Evolutionary conservation across 2,888 invertebrate genomes (phyloP).

Genomic region (Platycheirus albimanus): DNA sequence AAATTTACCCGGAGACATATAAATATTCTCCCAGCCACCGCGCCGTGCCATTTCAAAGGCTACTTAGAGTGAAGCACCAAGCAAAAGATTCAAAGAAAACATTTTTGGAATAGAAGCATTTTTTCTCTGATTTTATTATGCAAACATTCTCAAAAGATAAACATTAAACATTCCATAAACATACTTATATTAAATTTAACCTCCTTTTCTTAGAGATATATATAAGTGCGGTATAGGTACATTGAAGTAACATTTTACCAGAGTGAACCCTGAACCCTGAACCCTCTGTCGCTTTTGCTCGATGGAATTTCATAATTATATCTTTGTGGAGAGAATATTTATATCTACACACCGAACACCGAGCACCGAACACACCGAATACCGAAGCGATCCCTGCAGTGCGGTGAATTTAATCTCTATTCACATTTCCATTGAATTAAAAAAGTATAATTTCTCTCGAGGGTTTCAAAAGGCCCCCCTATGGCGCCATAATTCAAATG

Average conservation of each 20-base stretch:
- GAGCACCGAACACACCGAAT: too few species aligned
- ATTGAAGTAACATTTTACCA: too few species aligned
- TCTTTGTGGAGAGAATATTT: slow-evolving; percentile 2
- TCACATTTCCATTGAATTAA: slow-evolving; percentile 50
- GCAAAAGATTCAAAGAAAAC: not conserved
- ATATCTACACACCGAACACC: too few species aligned
- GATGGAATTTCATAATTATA: slow-evolving; percentile 21
- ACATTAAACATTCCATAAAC: not conserved
- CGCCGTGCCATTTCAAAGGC: too few species aligned
- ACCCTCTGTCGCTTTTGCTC: not conserved
- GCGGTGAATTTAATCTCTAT: slow-evolving; percentile 55
- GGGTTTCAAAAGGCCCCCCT: slow-evolving; percentile 31
- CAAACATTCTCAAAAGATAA: not conserved
- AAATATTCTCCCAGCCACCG: too few species aligned
- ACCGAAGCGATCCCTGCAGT: slow-evolving; percentile 22
- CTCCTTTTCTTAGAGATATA: not conserved
- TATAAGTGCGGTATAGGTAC: too few species aligned
- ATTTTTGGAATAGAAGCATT: not conserved
- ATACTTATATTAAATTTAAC: not conserved
- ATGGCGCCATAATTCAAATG: slow-evolving; percentile 50
- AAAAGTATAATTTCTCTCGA: slow-evolving; percentile 47
- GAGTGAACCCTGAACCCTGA: not conserved
- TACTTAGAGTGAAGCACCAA: not conserved
- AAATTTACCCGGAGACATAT: too few species aligned
- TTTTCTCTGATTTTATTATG: not conserved